These are phyloP conservation scores for Miichthys miiuy DNA, from an alignment of 2,797 vertebrate genomes.

Conservation along the genomic window DNA sequence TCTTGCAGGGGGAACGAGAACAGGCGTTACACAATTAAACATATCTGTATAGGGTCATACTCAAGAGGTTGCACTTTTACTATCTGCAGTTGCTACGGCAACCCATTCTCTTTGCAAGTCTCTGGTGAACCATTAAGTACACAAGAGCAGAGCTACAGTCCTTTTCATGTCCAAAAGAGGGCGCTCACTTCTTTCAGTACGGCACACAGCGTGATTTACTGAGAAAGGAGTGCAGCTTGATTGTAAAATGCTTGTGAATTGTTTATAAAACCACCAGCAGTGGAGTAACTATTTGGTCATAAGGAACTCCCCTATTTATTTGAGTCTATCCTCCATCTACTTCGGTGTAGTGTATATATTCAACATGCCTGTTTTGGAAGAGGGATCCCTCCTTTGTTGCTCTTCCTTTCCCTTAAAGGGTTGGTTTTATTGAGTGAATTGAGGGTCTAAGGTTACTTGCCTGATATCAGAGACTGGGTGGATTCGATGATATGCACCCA, in stretches of 20 bases:
- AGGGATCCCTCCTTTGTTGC: neutral
- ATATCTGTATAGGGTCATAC: conserved; percentile 68
- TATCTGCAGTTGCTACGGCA: conserved; percentile 82
- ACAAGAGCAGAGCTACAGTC: conserved; percentile 21
- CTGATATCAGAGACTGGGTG: too few species aligned
- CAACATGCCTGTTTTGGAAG: neutral
- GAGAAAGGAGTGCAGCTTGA: neutral
- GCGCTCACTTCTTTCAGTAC: conserved; percentile 48
- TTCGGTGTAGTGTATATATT: neutral
- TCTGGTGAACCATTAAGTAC: conserved; percentile 43
- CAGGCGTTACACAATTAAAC: conserved; percentile 66
- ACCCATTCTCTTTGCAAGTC: conserved; percentile 67
- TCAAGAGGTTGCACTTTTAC: conserved; percentile 70
- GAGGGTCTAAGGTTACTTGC: neutral
- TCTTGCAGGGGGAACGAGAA: conserved; percentile 37
- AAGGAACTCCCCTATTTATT: neutral
- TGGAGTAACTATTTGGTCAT: neutral
- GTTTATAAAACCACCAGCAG: conserved; percentile 4
- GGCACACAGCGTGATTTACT: neutral
- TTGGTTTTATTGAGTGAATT: neutral
- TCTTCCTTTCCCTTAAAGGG: neutral
- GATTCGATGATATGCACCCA: too few species aligned
- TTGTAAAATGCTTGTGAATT: conserved; percentile 1
- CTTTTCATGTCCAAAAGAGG: conserved; percentile 63
- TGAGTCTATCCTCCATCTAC: neutral